These are phyloP conservation scores for Hyles vespertilio DNA, from an alignment of 1,140 invertebrate genomes.

Conservation along the genomic window DNA sequence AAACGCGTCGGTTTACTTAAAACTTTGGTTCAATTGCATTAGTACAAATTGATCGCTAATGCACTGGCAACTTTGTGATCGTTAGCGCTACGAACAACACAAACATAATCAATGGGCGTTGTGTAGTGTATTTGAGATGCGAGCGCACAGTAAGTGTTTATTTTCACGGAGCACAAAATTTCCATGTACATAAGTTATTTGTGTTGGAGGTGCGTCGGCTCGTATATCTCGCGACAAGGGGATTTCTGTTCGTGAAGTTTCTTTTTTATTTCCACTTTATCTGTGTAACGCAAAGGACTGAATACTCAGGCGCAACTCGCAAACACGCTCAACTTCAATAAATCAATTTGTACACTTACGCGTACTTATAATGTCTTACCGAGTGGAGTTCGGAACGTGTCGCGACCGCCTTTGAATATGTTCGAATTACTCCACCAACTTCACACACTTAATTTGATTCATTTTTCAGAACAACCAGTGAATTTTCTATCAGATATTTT, in stretches of 20 bases:
- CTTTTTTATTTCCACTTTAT: constrained; percentile 73
- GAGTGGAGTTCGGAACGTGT: constrained; percentile 47
- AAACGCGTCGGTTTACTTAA: constrained; percentile 67
- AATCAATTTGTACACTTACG: constrained; percentile 73
- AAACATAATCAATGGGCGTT: background rate
- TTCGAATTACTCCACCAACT: constrained; percentile 28
- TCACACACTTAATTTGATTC: constrained; percentile 6
- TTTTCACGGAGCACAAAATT: constrained; percentile 57
- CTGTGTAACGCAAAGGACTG: constrained; percentile 66
- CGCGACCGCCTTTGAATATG: constrained; percentile 41
- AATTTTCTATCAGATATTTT: no score
- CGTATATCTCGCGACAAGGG: constrained; percentile 73
- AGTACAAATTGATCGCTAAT: constrained; percentile 64
- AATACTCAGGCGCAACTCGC: constrained; percentile 67
- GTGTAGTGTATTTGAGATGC: background rate
- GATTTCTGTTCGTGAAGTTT: constrained; percentile 73
- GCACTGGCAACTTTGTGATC: constrained; percentile 50
- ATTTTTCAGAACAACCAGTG: no score
- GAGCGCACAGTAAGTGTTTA: constrained; percentile 18
- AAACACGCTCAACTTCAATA: constrained; percentile 70
- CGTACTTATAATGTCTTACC: constrained; percentile 63
- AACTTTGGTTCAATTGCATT: constrained; percentile 66
- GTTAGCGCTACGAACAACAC: constrained; percentile 34
- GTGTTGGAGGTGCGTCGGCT: constrained; percentile 59
- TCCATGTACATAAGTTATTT: constrained; percentile 62